A percentile compares a stretch with the other conserved stretches of the same genome.
phyloP scores from a whole-genome alignment of 2,113 vertebrate genomes.

The Odocoileus virginianus region DNA sequence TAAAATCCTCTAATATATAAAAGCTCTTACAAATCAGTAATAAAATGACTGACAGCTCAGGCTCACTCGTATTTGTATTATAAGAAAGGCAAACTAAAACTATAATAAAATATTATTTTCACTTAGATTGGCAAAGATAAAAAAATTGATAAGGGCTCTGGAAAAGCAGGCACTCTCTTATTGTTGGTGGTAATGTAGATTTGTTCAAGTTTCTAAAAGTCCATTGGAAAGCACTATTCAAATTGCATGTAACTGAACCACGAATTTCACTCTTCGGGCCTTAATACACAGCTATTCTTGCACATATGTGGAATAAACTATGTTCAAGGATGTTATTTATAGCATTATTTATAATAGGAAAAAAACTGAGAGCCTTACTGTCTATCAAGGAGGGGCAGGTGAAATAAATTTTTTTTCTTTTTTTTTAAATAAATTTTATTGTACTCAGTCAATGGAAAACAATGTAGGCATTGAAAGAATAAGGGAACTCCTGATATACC shows the following conservation, averaged over 20 bases:
- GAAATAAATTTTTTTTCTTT: neutral
- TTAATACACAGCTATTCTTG: neutral
- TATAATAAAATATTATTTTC: neutral
- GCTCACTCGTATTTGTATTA: neutral
- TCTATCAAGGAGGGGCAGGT: neutral
- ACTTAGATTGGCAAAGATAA: neutral
- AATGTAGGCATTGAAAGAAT: neutral
- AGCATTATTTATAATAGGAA: neutral
- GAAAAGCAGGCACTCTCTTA: neutral
- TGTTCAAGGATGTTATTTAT: neutral
- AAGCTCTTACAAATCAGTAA: neutral
- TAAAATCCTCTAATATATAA: neutral
- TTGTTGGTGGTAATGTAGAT: neutral
- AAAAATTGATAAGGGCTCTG: neutral
- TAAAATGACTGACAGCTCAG: neutral
- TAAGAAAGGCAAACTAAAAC: neutral
- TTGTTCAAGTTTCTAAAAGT: neutral
- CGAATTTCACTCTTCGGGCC: neutral
- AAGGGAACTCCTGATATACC: neutral
- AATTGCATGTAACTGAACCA: neutral
- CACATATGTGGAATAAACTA: neutral
- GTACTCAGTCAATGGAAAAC: neutral
- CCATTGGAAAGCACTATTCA: neutral
- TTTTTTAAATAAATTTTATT: neutral
- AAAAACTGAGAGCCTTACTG: neutral